A percentile compares a stretch with the other conserved stretches of the same genome.
Conservation (phyloP, 2,797 vertebrate species). For the Lophotriccus pileatus region DNA sequence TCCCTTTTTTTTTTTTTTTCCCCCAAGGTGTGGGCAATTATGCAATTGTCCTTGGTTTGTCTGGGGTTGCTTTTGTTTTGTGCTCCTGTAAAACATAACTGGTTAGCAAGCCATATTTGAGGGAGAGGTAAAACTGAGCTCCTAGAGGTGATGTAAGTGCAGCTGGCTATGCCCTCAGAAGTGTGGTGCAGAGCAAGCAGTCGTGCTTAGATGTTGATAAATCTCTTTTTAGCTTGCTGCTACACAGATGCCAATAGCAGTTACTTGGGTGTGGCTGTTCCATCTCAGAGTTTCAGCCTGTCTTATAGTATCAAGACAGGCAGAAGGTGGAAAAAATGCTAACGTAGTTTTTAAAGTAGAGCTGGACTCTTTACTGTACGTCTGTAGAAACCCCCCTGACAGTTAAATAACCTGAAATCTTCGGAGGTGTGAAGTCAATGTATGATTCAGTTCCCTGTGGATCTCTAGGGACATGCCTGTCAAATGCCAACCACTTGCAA, state of each 20-base stretch:
- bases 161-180: neutral
- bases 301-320: neutral
- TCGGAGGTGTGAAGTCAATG: neutral
- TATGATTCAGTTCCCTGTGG: neutral
- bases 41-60: fast-evolving
- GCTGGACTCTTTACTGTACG: neutral
- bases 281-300: neutral
- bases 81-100: neutral
- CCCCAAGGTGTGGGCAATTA: neutral
- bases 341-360: neutral
- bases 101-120: neutral
- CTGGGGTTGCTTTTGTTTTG: neutral
- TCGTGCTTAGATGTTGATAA: neutral
- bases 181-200: no score
- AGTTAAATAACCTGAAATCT: neutral
- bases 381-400: neutral
- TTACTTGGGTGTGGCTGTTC: neutral
- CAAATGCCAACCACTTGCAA: neutral
- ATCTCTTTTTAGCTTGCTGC: neutral
- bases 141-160: neutral
- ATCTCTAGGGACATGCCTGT: neutral
- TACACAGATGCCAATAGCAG: neutral
- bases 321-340: neutral
- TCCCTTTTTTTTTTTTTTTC: neutral
- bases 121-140: neutral